Percentiles rank a stretch among this genome's conserved stretches.
These are phyloP conservation scores for Lerista edwardsae DNA, from an alignment of 2,797 vertebrate species.

Conservation along the genomic window DNA sequence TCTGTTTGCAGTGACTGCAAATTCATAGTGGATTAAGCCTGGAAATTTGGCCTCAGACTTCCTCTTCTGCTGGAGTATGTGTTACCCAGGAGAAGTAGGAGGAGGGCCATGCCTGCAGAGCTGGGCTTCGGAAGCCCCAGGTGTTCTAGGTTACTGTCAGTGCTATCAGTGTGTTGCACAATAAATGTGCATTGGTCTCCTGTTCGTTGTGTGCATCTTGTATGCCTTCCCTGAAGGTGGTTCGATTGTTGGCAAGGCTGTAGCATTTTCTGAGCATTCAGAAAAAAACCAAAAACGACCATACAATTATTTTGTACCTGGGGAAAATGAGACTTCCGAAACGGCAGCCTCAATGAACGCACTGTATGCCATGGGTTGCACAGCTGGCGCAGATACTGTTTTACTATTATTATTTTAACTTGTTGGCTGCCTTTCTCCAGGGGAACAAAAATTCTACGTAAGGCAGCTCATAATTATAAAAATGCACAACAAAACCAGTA, in stretches of 20 bases:
- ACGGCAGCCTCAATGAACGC: neutral
- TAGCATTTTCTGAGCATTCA: neutral
- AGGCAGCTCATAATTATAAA: neutral
- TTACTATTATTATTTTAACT: neutral
- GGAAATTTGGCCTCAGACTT: neutral
- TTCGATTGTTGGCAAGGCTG: neutral
- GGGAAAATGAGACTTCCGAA: neutral
- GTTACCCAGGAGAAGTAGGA: neutral
- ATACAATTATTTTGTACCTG: neutral
- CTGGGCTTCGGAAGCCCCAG: conserved; percentile 12
- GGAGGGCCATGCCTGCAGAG: neutral
- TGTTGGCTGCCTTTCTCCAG: neutral
- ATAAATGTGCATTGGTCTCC: neutral
- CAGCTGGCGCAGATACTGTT: too few relatives aligned
- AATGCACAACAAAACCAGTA: neutral
- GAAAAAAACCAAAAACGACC: neutral
- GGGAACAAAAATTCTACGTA: neutral
- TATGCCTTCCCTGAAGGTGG: neutral
- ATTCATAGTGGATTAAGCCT: neutral
- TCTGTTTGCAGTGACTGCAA: neutral
- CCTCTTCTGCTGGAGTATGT: neutral
- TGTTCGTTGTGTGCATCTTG: neutral
- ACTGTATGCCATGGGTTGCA: neutral
- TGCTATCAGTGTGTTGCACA: neutral
- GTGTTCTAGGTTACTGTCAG: neutral